Percentiles rank a stretch among this genome's conserved stretches.
Evolutionary conservation across 2,113 vertebrate species (phyloP).

Genomic region (Nicator chloris): DNA sequence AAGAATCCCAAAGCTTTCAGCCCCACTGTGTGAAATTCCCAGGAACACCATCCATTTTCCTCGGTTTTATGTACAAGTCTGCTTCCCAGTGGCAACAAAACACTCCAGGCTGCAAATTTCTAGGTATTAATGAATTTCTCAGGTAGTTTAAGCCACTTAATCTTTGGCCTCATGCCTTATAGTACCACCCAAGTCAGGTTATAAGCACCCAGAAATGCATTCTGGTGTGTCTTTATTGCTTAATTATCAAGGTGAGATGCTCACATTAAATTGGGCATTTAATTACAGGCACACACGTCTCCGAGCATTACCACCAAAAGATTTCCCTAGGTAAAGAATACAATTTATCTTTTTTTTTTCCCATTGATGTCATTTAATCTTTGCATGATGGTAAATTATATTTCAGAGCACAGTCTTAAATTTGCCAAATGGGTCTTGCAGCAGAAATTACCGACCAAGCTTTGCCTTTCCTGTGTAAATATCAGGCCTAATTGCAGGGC

Average conservation of each 20-base stretch:
- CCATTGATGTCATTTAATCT: neutral
- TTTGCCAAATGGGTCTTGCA: neutral
- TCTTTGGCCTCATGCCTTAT: conserved; percentile 53
- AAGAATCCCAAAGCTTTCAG: neutral
- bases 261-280: conserved; percentile 68
- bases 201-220: conserved; percentile 55
- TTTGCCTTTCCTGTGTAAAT: neutral
- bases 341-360: neutral
- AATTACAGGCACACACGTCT: conserved; percentile 59
- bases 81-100: conserved; percentile 11
- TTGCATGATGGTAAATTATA: neutral
- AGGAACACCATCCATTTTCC: neutral
- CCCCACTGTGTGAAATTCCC: neutral
- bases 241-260: conserved; percentile 72
- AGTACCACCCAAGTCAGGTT: conserved; percentile 16
- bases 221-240: conserved; percentile 69
- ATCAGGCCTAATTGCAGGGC: neutral
- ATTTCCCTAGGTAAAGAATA: conserved; percentile 29
- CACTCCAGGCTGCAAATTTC: conserved; percentile 26
- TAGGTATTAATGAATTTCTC: conserved; percentile 60
- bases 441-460: neutral
- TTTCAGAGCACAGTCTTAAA: neutral
- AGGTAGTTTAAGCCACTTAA: conserved; percentile 64
- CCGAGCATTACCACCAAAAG: conserved; percentile 9
- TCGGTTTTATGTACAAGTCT: neutral